phyloP scores from a whole-genome alignment of 1,140 invertebrate genomes.

The Trichomalopsis sarcophagae region DNA sequence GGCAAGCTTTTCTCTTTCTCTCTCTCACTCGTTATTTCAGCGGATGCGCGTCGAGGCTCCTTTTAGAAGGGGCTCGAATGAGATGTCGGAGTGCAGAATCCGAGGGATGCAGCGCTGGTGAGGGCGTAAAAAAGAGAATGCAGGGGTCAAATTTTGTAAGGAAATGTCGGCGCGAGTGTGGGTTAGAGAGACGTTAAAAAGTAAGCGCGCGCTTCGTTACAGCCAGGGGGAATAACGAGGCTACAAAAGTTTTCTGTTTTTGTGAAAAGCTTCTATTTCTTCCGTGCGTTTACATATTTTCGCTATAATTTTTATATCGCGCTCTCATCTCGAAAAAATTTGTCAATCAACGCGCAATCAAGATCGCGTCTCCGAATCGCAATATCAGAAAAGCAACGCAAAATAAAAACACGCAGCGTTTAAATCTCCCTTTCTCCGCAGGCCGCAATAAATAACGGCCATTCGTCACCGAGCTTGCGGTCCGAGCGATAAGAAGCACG shows the following conservation, averaged over 20 bases:
- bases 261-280: background rate
- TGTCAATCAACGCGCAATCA: background rate
- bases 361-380: too few relatives aligned
- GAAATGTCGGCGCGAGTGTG: background rate
- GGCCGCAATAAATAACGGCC: background rate
- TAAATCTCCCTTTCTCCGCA: background rate
- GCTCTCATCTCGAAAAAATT: too few relatives aligned
- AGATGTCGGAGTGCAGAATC: slow-evolving; percentile 8
- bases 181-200: slow-evolving; percentile 32
- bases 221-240: background rate
- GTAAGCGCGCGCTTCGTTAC: slow-evolving; percentile 17
- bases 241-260: background rate
- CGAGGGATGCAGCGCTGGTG: background rate
- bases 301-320: background rate
- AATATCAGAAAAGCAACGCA: background rate
- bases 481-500: slow-evolving; percentile 1
- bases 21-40: background rate
- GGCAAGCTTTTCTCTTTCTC: background rate
- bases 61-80: background rate
- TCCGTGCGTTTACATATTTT: background rate
- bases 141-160: slow-evolving; percentile 29
- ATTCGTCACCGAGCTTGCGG: slow-evolving; percentile 8
- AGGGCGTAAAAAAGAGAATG: background rate
- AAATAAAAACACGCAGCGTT: background rate
- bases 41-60: background rate